phyloP scores from a whole-genome alignment of 2,888 invertebrate genomes.

The Folsomia manolachei region DNA sequence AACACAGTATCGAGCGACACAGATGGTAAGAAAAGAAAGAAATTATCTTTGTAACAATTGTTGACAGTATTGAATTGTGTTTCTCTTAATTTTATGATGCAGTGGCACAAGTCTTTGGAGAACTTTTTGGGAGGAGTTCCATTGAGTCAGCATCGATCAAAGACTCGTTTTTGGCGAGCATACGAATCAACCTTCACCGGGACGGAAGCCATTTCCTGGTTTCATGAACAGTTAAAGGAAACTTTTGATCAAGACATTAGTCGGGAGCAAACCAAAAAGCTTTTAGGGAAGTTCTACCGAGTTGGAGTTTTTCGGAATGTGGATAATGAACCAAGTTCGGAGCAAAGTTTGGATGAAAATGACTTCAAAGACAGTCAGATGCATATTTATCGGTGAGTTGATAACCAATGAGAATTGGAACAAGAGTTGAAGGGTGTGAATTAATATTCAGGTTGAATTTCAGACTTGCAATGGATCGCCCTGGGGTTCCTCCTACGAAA shows the following conservation, averaged over 20 bases:
- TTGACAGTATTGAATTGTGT: too few species aligned
- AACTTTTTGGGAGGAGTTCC: conserved; percentile 45
- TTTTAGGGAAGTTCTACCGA: conserved; percentile 48
- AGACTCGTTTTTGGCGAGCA: conserved; percentile 29
- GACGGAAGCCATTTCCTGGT: conserved; percentile 45
- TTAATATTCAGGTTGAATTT: not conserved
- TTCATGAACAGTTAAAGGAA: conserved; percentile 38
- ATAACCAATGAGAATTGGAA: too few species aligned
- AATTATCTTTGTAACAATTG: not conserved
- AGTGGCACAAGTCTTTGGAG: conserved; percentile 48
- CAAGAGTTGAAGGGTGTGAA: not conserved
- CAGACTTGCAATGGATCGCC: not conserved
- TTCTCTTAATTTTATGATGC: too few species aligned
- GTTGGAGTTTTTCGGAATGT: conserved; percentile 39
- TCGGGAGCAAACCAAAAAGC: conserved; percentile 38
- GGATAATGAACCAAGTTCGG: not conserved
- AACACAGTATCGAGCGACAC: conserved; percentile 42
- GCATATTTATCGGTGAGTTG: conserved; percentile 44
- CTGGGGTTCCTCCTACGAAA: not conserved
- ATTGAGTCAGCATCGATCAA: conserved; percentile 38
- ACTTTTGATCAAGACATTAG: conserved; percentile 39
- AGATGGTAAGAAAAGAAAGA: conserved; percentile 32
- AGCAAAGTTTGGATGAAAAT: not conserved
- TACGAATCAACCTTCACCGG: conserved; percentile 47
- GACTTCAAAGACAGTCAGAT: conserved; percentile 43